These are phyloP conservation scores for Pseudococcus viburni DNA, from an alignment of 2,888 invertebrate species.

Conservation along the genomic window DNA sequence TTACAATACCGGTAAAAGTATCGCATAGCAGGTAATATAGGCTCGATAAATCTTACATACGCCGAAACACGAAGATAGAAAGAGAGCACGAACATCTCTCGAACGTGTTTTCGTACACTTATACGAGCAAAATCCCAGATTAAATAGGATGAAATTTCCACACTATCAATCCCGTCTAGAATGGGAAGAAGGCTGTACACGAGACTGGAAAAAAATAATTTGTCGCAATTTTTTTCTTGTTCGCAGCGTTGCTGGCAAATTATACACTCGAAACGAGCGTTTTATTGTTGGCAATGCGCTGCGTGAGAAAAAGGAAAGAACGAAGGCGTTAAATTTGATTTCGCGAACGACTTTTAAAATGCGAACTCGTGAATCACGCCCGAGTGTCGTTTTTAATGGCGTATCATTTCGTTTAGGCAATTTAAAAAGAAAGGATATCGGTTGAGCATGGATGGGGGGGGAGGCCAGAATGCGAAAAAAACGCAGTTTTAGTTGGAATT, in stretches of 20 bases:
- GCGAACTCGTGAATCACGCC: slow-evolving; percentile 34
- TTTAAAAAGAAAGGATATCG: neutral
- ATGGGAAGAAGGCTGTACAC: neutral
- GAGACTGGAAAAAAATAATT: neutral
- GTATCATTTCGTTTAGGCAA: slow-evolving; percentile 25
- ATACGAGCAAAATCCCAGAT: slow-evolving; percentile 11
- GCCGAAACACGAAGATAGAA: neutral
- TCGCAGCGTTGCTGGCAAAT: neutral
- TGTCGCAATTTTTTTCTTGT: slow-evolving; percentile 21
- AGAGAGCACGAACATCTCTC: neutral
- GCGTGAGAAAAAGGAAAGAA: neutral
- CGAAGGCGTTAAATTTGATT: slow-evolving; percentile 23
- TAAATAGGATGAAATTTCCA: slow-evolving; percentile 59
- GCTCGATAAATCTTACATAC: slow-evolving; percentile 15
- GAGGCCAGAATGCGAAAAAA: slow-evolving; percentile 28
- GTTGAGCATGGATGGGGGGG: neutral
- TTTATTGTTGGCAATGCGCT: slow-evolving; percentile 13
- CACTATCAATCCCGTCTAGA: slow-evolving; percentile 57
- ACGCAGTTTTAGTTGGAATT: slow-evolving; percentile 26
- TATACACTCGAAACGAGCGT: slow-evolving; percentile 6
- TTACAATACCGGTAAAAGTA: neutral
- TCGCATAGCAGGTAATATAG: neutral
- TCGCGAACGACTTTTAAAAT: neutral
- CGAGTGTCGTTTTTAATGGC: slow-evolving; percentile 31
- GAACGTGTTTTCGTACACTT: slow-evolving; percentile 2